phyloP scores from a whole-genome alignment of 1,140 invertebrate genomes.

The Xylocopa sonorina region DNA sequence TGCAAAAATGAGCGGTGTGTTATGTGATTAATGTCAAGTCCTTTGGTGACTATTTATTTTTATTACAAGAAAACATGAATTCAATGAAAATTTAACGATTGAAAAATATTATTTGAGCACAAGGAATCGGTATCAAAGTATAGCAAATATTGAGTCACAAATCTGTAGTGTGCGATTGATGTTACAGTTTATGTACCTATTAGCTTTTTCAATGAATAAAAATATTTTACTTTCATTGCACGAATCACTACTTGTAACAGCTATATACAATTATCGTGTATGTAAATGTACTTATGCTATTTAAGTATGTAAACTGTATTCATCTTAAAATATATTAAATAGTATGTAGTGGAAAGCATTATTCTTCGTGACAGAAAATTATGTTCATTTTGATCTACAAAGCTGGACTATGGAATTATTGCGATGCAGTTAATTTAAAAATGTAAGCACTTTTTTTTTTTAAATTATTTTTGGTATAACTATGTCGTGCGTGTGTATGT shows the following conservation, averaged over 20 bases:
- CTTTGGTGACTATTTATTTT: not conserved
- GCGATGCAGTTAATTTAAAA: not conserved
- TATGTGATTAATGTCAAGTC: not conserved
- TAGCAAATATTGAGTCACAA: slow-evolving; percentile 37
- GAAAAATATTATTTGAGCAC: not conserved
- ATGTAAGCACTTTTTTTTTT: not conserved
- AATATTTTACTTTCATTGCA: slow-evolving; percentile 32
- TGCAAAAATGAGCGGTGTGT: slow-evolving; percentile 5
- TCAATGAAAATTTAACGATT: not conserved
- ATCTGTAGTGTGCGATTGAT: no score
- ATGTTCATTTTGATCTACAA: slow-evolving; percentile 13
- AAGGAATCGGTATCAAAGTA: not conserved
- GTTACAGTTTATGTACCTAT: not conserved
- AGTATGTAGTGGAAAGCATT: not conserved
- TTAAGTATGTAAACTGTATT: not conserved
- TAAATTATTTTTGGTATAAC: slow-evolving; percentile 9
- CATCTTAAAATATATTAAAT: slow-evolving; percentile 7
- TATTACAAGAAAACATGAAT: not conserved
- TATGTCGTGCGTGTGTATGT: not conserved
- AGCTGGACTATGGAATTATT: not conserved
- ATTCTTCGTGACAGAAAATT: not conserved
- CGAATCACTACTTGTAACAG: not conserved
- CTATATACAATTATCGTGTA: slow-evolving; percentile 38
- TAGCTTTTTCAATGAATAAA: not conserved
- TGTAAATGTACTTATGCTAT: slow-evolving; percentile 34